Conservation (phyloP, 1,140 invertebrate species). For the Nymphalis io region DNA sequence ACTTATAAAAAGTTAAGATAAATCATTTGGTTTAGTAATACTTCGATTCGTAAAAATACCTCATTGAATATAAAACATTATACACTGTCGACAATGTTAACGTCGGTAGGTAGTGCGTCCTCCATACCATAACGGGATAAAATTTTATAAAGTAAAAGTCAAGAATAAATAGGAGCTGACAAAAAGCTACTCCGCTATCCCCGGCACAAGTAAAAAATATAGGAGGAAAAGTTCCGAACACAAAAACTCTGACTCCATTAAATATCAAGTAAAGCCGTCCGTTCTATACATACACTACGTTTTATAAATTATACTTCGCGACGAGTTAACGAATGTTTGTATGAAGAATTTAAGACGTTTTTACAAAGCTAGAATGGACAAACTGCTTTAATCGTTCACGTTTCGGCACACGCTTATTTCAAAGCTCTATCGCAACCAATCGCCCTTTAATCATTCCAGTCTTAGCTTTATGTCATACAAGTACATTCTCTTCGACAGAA, state of each 20-base stretch:
- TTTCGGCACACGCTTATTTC: too few relatives aligned
- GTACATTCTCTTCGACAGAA: too few relatives aligned
- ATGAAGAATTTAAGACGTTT: constrained; percentile 4
- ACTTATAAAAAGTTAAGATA: too few relatives aligned
- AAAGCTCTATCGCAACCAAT: too few relatives aligned
- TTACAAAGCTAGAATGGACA: background rate
- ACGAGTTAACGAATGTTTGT: constrained; percentile 12
- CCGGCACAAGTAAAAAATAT: constrained; percentile 14
- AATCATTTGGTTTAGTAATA: too few relatives aligned
- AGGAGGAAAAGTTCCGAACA: constrained; percentile 29
- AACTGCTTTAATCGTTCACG: background rate
- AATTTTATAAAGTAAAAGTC: constrained; percentile 27
- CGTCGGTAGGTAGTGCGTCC: background rate
- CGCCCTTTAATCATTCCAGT: too few relatives aligned
- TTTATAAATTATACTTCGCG: constrained; percentile 30
- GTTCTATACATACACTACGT: constrained; percentile 31
- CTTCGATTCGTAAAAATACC: too few relatives aligned
- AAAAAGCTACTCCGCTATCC: constrained; percentile 22
- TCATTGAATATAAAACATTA: too few relatives aligned
- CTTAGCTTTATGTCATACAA: too few relatives aligned
- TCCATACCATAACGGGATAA: constrained; percentile 16
- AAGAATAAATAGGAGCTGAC: constrained; percentile 32
- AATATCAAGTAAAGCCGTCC: constrained; percentile 43
- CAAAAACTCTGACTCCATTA: constrained; percentile 48
- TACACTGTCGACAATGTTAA: background rate